Percentiles rank a stretch among this genome's conserved stretches.
Evolutionary conservation across 1,140 invertebrate species (phyloP).

Genomic region (Prorops nasuta): DNA sequence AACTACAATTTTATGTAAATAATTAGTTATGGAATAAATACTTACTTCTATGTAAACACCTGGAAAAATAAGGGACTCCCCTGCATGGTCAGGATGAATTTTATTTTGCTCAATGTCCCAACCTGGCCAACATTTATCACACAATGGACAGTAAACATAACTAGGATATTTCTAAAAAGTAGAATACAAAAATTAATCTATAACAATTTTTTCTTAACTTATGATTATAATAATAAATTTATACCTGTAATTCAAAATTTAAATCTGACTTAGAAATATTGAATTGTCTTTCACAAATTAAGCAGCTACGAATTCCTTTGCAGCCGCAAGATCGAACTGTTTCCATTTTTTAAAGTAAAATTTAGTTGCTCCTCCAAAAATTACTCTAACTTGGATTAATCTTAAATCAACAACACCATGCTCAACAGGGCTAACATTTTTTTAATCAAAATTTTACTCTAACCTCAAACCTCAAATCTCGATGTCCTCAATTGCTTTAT

Average conservation of each 20-base stretch:
- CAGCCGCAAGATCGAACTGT: conserved; percentile 80
- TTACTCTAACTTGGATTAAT: no score
- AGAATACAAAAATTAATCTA: conserved; percentile 9
- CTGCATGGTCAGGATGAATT: conserved; percentile 67
- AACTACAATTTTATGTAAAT: no score
- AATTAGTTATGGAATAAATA: conserved; percentile 1
- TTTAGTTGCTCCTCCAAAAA: no score
- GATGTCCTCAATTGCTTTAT: no score
- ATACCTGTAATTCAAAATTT: conserved; percentile 40
- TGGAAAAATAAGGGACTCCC: conserved; percentile 62
- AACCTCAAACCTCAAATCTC: no score
- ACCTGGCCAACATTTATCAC: conserved; percentile 72
- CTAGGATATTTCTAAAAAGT: conserved; percentile 57
- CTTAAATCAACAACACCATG: no score
- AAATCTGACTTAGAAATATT: conserved; percentile 59
- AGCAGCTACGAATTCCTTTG: conserved; percentile 87
- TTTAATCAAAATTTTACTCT: no score
- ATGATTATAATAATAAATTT: conserved; percentile 1
- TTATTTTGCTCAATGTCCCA: conserved; percentile 64
- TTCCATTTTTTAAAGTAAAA: conserved; percentile 64
- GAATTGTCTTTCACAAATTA: conserved; percentile 77
- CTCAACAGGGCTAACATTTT: no score
- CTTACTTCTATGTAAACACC: conserved; percentile 68
- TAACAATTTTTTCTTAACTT: conserved; percentile 1
- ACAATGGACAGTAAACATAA: conserved; percentile 76